A percentile compares a stretch with the other conserved stretches of the same genome.
Conservation (phyloP, 2,797 vertebrate species). For the Eremophila alpestris region DNA sequence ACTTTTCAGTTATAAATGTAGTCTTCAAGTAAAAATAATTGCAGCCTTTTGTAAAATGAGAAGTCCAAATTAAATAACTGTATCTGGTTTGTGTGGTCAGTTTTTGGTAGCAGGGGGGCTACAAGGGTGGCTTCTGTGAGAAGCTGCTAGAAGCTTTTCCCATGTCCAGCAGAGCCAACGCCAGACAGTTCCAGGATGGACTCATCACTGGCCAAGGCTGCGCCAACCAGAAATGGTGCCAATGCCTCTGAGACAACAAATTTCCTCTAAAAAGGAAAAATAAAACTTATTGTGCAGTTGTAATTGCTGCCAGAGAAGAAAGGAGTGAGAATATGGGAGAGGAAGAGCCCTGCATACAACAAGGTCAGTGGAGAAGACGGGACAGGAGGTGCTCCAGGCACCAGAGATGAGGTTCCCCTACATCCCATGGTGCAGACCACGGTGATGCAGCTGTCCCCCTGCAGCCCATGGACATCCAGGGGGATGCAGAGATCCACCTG, state of each 20-base stretch:
- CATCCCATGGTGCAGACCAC: accelerated
- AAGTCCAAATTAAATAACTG: not conserved
- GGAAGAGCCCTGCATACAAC: not conserved
- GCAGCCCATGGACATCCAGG: not conserved
- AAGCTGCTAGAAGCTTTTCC: not conserved
- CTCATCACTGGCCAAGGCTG: not conserved
- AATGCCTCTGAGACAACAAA: not conserved
- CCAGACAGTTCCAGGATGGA: accelerated
- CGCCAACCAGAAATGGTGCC: not conserved
- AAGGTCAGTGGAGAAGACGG: not conserved
- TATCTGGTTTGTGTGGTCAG: not conserved
- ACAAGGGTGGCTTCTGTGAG: not conserved
- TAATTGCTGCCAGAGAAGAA: not conserved
- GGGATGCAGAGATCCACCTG: not conserved
- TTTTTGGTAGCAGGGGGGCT: not conserved
- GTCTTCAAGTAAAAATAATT: not conserved
- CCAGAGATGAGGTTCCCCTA: accelerated
- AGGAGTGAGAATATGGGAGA: not conserved
- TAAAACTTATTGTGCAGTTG: accelerated
- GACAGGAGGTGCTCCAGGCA: not conserved
- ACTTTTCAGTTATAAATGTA: not conserved
- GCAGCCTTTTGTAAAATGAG: not conserved
- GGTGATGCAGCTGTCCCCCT: not conserved
- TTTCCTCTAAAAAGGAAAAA: not conserved
- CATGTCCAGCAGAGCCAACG: not conserved